phyloP scores from a whole-genome alignment of 2,888 invertebrate species.

The Lasioglossum vierecki region DNA sequence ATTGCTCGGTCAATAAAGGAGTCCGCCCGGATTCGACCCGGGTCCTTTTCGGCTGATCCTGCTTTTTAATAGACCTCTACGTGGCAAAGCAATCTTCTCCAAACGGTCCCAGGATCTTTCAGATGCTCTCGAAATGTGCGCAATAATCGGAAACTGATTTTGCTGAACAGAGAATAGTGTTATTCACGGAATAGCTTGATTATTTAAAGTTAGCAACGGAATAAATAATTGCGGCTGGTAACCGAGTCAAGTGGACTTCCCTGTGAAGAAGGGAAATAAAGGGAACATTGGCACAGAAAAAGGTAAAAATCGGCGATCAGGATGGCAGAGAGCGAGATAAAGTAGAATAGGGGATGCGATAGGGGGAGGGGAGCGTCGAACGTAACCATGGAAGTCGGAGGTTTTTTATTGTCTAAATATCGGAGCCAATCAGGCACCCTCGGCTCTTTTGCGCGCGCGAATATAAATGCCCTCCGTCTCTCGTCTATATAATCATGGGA shows the following conservation, averaged over 20 bases:
- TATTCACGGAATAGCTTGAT: too few relatives aligned
- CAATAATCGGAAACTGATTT: background rate
- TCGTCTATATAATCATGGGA: slow-evolving; percentile 82
- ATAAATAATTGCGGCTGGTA: background rate
- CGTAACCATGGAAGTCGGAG: slow-evolving; percentile 30
- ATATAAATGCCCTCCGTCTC: slow-evolving; percentile 81
- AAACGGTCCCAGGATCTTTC: background rate
- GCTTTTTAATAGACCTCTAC: background rate
- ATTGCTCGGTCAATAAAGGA: background rate
- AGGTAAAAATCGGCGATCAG: background rate
- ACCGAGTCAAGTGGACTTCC: background rate
- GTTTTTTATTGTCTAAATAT: slow-evolving; percentile 73
- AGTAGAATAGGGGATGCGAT: background rate
- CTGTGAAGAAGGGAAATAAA: background rate
- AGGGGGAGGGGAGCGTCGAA: background rate
- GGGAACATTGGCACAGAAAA: background rate
- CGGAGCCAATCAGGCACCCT: slow-evolving; percentile 77
- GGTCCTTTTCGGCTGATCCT: background rate
- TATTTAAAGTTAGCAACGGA: background rate
- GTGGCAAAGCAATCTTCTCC: background rate
- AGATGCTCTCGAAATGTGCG: background rate
- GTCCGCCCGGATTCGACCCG: background rate
- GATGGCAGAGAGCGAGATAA: background rate
- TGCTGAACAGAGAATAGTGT: background rate
- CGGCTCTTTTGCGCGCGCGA: slow-evolving; percentile 69